Percentiles rank a stretch among this genome's conserved stretches.
Conservation (phyloP, 2,113 vertebrate genomes). For the Muscicapa adusta region DNA sequence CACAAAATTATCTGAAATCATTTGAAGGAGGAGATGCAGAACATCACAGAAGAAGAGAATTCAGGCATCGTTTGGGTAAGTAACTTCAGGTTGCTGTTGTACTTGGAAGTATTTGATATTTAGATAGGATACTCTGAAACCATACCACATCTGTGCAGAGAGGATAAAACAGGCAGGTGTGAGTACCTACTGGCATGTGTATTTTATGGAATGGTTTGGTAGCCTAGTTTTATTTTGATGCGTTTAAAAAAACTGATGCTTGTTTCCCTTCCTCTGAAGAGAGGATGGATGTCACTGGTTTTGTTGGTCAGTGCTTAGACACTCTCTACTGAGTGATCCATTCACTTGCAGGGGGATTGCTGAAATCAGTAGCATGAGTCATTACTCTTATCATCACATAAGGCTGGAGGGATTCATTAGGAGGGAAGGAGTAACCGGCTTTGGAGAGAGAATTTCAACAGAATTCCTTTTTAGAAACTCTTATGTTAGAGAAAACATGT, state of each 20-base stretch:
- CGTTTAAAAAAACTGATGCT: neutral
- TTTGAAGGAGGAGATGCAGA: slow-evolving; percentile 12
- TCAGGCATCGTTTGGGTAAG: slow-evolving; percentile 40
- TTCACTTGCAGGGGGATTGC: neutral
- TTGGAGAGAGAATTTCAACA: neutral
- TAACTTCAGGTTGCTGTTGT: neutral
- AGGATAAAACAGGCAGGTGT: neutral
- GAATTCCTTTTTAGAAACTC: neutral
- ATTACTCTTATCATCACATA: neutral
- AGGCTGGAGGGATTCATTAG: neutral
- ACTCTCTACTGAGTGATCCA: neutral
- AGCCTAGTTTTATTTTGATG: neutral
- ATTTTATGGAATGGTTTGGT: neutral
- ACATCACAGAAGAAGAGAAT: slow-evolving; percentile 39
- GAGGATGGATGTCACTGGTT: neutral
- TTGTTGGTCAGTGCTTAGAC: neutral
- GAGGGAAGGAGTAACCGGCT: neutral
- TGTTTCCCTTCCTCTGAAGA: neutral
- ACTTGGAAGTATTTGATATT: neutral
- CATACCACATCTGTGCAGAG: neutral
- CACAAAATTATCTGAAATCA: neutral
- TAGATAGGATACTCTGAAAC: neutral
- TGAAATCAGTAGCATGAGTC: neutral
- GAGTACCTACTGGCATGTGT: neutral
- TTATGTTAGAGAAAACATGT: neutral